These are phyloP conservation scores for Eristalis intricaria DNA, from an alignment of 2,888 invertebrate genomes.

Conservation along the genomic window DNA sequence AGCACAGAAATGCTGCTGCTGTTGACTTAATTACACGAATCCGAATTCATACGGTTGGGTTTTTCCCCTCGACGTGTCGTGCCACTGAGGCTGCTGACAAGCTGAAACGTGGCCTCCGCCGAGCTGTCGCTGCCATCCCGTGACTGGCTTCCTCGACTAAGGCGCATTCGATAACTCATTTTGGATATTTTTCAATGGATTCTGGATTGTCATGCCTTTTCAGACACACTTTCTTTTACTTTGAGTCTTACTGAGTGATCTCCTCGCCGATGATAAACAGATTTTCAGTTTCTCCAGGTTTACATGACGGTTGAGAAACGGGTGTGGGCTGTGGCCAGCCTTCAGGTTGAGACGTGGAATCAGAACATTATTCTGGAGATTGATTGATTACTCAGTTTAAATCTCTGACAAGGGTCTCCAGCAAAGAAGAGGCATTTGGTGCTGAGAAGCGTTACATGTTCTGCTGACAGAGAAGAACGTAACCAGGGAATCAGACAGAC, in stretches of 20 bases:
- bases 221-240: background rate
- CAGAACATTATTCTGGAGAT: too few species aligned
- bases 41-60: constrained; percentile 1
- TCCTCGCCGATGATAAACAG: background rate
- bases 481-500: too few species aligned
- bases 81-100: background rate
- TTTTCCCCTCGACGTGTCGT: background rate
- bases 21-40: constrained; percentile 48
- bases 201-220: background rate
- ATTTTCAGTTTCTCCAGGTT: too few species aligned
- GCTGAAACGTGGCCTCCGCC: too few species aligned
- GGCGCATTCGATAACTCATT: background rate
- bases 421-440: too few species aligned
- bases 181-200: background rate
- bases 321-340: too few species aligned
- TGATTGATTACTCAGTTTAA: too few species aligned
- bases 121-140: background rate
- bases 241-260: background rate
- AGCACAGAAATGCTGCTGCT: constrained; percentile 40
- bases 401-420: too few species aligned
- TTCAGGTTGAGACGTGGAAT: too few species aligned
- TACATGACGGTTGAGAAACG: too few species aligned
- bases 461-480: too few species aligned
- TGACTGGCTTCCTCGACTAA: background rate
- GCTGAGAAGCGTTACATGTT: too few species aligned